Evolutionary conservation across 2,888 invertebrate genomes (phyloP), one percentile per base, ranked within the genome.

Genomic region (Leptinotarsa juncta): DNA sequence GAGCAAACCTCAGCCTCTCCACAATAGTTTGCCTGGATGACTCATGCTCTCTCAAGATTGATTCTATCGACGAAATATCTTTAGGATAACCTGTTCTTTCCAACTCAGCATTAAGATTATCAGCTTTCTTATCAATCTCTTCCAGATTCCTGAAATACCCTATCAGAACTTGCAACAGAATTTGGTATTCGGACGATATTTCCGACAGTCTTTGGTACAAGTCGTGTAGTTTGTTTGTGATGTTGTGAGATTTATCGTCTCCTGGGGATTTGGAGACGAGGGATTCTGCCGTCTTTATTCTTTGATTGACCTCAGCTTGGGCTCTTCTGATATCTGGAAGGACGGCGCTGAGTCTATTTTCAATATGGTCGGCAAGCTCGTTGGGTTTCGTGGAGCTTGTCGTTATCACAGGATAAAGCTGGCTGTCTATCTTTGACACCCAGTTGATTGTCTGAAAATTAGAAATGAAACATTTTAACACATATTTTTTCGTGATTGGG

Each of bases 371-470:
- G 51, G 90, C 87, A 78, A 94, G 88, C 66, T 90, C 90, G 77
- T 88, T 88, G 16, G 93, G 90, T 79, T 90, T 90, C 65, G 90
- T 89, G 4, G 93, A 90, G 75, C 90, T 89, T 18, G 91, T 91
- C 67, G 91, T 92, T 79, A 95, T 91, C 67, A 94, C 90, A 26
- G 95, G 95, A 89, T 94, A 95, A 74, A 95, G 88, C 83, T 94
- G 93, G 67, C 91, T 90, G 84, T 94, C 93, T 82, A 94, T 89
- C 86, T 93, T 91, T 4, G 92, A 90, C 80, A 92, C 91, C 90
- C 91, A 92, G 80, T 90, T 90, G 78, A 93, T 90, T 26, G 91
- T 92, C 93, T 93, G 83, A 23, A 87, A 73, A 51, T 20, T 14
- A n/a, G 23, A 14, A 48, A 23, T 23, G 15, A 3, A 23, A 57